Evolutionary conservation across 1,140 invertebrate genomes (phyloP).

Genomic region (Dufourea novaeangliae): DNA sequence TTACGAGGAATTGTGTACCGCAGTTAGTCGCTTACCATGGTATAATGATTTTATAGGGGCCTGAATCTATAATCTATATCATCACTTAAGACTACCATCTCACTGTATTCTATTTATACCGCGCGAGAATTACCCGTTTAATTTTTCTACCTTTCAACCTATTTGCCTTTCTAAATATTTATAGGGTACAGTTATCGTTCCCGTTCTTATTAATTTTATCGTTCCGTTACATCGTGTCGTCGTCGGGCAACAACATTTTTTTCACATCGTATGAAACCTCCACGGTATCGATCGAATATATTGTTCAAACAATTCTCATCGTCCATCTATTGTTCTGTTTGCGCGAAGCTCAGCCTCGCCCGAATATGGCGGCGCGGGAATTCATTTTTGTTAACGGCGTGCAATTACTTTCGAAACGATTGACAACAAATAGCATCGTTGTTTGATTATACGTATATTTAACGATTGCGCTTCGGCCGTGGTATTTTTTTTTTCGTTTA

Average conservation of each 20-base stretch:
- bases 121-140: slow-evolving; percentile 16
- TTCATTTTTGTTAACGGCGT: slow-evolving; percentile 41
- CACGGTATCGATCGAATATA: not conserved
- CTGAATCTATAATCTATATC: slow-evolving; percentile 1
- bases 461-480: not conserved
- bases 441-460: slow-evolving; percentile 41
- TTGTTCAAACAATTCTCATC: not conserved
- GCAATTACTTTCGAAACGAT: slow-evolving; percentile 41
- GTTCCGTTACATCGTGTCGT: not conserved
- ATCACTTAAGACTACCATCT: slow-evolving; percentile 22
- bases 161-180: not conserved
- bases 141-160: slow-evolving; percentile 1
- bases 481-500: not conserved
- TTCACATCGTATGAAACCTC: not conserved
- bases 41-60: slow-evolving; percentile 37
- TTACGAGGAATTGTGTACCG: slow-evolving; percentile 4
- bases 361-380: slow-evolving; percentile 2
- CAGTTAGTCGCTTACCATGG: slow-evolving; percentile 5
- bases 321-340: not conserved
- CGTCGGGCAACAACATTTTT: not conserved
- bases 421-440: slow-evolving; percentile 26
- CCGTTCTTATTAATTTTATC: not conserved
- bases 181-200: not conserved
- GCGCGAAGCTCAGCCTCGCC: not conserved
- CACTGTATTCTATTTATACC: not conserved